Percentiles rank a stretch among this genome's conserved stretches.
phyloP scores from a whole-genome alignment of 2,797 vertebrate genomes.

The Pipistrellus kuhlii region DNA sequence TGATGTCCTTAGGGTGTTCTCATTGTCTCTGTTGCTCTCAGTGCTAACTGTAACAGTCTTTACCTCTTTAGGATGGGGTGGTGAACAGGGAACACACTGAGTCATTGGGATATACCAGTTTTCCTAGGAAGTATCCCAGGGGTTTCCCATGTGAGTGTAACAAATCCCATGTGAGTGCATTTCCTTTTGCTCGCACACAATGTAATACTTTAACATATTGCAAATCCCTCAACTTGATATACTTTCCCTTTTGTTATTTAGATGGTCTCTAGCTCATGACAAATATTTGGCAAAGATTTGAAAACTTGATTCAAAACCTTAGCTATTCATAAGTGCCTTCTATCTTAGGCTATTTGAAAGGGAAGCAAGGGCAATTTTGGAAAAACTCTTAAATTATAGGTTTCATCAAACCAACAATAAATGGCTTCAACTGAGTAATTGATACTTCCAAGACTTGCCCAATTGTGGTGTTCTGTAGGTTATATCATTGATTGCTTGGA shows the following conservation, averaged over 20 bases:
- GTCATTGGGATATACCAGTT: neutral
- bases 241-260: conserved; percentile 25
- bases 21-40: neutral
- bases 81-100: neutral
- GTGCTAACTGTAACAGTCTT: conserved; percentile 1
- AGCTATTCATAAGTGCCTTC: neutral
- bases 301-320: conserved; percentile 40
- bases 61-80: neutral
- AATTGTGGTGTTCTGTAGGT: neutral
- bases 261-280: neutral
- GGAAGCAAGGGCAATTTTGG: neutral
- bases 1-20: neutral
- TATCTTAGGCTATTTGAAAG: conserved; percentile 43
- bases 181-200: neutral
- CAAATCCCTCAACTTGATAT: neutral
- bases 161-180: neutral
- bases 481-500: conserved; percentile 19
- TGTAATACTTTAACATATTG: neutral
- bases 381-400: neutral
- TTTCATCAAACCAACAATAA: conserved; percentile 48
- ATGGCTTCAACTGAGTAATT: conserved; percentile 38
- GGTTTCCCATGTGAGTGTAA: neutral
- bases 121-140: neutral
- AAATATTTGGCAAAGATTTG: conserved; percentile 33
- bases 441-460: neutral